A percentile compares a stretch with the other conserved stretches of the same genome.
Conservation (phyloP, 2,888 invertebrate species). For the Cecidostiba fungosa region DNA sequence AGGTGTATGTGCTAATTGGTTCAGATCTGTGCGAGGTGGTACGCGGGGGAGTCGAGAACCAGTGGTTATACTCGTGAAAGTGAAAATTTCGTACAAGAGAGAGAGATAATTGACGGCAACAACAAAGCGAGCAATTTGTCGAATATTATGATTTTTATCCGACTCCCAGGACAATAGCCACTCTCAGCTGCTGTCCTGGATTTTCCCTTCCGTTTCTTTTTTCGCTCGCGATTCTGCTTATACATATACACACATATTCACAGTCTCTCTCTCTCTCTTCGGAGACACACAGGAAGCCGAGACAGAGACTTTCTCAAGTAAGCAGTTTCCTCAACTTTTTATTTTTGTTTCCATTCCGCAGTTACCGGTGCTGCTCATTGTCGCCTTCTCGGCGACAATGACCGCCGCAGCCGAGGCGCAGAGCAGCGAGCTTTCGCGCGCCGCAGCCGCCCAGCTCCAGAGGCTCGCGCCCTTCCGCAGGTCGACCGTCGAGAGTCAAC, state of each 20-base stretch:
- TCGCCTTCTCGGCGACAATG: slow-evolving; percentile 29
- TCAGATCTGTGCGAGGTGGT: too few relatives aligned
- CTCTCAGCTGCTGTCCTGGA: slow-evolving; percentile 10
- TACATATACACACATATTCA: not conserved
- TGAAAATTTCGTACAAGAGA: not conserved
- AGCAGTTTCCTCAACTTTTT: not conserved
- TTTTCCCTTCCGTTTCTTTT: slow-evolving; percentile 23
- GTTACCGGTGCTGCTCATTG: slow-evolving; percentile 51
- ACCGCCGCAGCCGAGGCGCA: not conserved
- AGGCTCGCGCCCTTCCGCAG: slow-evolving; percentile 73
- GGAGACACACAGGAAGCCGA: not conserved
- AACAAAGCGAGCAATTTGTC: slow-evolving; percentile 34
- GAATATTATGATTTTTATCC: slow-evolving; percentile 54
- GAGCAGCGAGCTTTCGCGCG: slow-evolving; percentile 63
- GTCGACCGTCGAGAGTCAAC: slow-evolving; percentile 27
- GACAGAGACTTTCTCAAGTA: not conserved
- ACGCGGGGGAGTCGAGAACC: too few relatives aligned
- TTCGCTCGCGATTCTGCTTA: not conserved
- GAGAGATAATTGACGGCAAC: not conserved
- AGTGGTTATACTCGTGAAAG: not conserved
- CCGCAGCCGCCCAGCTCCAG: slow-evolving; percentile 74
- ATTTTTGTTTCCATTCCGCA: not conserved
- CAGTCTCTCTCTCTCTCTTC: too few relatives aligned
- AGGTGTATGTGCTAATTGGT: too few relatives aligned
- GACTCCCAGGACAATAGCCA: slow-evolving; percentile 29